Evolutionary conservation across 2,797 vertebrate genomes (phyloP).

Genomic region (Adelosebastes latens): DNA sequence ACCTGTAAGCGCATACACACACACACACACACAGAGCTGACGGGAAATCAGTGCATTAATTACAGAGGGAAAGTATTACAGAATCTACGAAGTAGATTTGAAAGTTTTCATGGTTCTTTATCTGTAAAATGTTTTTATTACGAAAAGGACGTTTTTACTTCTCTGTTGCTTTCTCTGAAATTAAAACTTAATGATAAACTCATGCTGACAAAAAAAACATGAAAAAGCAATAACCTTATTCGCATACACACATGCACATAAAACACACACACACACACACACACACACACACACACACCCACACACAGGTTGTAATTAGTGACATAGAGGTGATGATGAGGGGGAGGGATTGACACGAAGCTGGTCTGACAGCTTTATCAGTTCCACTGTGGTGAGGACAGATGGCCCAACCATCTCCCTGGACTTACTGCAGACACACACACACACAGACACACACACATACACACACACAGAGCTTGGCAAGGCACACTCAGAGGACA

Average conservation of each 20-base stretch:
- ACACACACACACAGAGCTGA: constrained; percentile 6
- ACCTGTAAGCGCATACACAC: constrained; percentile 58
- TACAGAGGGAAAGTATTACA: background rate
- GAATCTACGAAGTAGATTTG: background rate
- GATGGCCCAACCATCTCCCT: constrained; percentile 54
- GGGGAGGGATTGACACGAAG: constrained; percentile 47
- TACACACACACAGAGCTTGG: background rate
- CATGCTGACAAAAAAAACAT: background rate
- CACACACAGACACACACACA: background rate
- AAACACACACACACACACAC: background rate
- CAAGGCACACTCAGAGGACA: background rate
- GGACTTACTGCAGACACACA: constrained; percentile 14
- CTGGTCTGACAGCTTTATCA: constrained; percentile 65
- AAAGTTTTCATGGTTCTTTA: background rate
- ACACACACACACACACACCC: constrained; percentile 15
- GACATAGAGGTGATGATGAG: constrained; percentile 61
- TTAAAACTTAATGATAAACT: background rate
- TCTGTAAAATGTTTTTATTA: background rate
- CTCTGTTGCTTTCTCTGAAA: background rate
- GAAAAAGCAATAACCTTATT: background rate
- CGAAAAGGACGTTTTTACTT: background rate
- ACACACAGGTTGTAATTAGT: constrained; percentile 49
- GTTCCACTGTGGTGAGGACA: constrained; percentile 66
- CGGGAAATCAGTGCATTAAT: constrained; percentile 10
- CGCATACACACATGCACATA: background rate